Percentiles rank a stretch among this genome's conserved stretches.
These are phyloP conservation scores for Napeogenes inachia DNA, from an alignment of 2,888 invertebrate genomes.

Conservation along the genomic window DNA sequence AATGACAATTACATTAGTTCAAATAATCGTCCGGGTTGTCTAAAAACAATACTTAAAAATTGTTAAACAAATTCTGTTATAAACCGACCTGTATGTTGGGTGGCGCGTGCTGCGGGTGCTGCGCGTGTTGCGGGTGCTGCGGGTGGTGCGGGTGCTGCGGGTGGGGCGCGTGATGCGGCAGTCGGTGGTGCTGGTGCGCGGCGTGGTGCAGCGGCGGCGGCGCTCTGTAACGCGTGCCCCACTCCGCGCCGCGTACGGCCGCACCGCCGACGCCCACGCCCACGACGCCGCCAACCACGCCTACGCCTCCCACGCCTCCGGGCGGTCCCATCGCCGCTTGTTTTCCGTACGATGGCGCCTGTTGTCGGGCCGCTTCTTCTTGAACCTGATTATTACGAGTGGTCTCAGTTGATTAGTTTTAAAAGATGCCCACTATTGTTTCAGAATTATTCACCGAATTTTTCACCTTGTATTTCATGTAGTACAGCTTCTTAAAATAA, in stretches of 20 bases:
- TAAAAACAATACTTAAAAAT: no score
- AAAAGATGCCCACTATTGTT: no score
- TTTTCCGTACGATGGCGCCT: constrained; percentile 90
- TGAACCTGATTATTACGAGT: constrained; percentile 80
- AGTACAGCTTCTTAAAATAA: no score
- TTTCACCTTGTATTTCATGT: no score
- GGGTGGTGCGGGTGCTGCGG: constrained; percentile 39
- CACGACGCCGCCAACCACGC: constrained; percentile 32
- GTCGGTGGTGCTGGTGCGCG: constrained; percentile 81
- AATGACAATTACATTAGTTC: background rate
- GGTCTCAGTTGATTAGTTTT: no score
- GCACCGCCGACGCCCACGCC: constrained; percentile 54
- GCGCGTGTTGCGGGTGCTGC: constrained; percentile 41
- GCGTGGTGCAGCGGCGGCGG: constrained; percentile 72
- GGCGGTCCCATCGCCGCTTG: constrained; percentile 73
- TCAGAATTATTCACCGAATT: no score
- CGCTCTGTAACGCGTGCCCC: constrained; percentile 40
- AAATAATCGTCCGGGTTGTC: no score
- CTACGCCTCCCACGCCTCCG: constrained; percentile 50
- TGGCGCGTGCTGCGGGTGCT: constrained; percentile 55
- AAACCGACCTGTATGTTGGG: constrained; percentile 28
- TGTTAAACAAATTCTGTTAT: no score
- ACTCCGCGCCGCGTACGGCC: constrained; percentile 47
- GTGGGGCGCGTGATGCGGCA: constrained; percentile 51
- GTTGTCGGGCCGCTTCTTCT: constrained; percentile 93